Evolutionary conservation across 2,888 invertebrate genomes (phyloP).

Genomic region (Tetropium fuscum): DNA sequence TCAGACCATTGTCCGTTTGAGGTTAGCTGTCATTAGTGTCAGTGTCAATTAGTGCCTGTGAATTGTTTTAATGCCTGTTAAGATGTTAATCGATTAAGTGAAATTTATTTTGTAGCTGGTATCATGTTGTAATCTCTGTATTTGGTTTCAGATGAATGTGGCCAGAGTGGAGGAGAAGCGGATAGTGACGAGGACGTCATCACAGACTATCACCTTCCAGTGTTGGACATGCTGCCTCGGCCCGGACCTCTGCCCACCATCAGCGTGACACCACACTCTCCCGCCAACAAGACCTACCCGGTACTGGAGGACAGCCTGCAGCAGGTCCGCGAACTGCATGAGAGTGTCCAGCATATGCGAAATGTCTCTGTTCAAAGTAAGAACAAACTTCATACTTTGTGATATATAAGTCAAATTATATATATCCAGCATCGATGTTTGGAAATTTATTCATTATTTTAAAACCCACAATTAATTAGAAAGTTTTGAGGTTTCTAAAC

Average conservation of each 20-base stretch:
- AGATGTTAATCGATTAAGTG: too few relatives aligned
- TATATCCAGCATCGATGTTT: too few relatives aligned
- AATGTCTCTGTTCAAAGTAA: slow-evolving; percentile 69
- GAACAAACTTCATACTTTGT: too few relatives aligned
- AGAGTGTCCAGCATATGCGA: slow-evolving; percentile 82
- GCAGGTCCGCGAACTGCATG: slow-evolving; percentile 80
- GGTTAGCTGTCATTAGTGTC: too few relatives aligned
- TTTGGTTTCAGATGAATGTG: slow-evolving; percentile 74
- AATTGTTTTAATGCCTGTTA: too few relatives aligned
- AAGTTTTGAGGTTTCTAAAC: too few relatives aligned
- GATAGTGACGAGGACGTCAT: slow-evolving; percentile 86
- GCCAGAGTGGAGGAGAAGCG: slow-evolving; percentile 76
- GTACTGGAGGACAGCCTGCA: slow-evolving; percentile 78
- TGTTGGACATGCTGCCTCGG: slow-evolving; percentile 47
- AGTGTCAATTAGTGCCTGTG: too few relatives aligned
- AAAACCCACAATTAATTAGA: too few relatives aligned
- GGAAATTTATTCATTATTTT: too few relatives aligned
- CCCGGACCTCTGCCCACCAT: slow-evolving; percentile 77
- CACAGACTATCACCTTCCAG: slow-evolving; percentile 74
- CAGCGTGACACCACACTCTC: slow-evolving; percentile 90
- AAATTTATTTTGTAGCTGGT: too few relatives aligned
- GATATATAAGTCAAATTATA: too few relatives aligned
- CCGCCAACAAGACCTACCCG: slow-evolving; percentile 79
- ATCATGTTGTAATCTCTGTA: neutral
- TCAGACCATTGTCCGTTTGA: too few relatives aligned